Conservation (phyloP, 92 coral and sea anemone genomes). For the Bergia sp. region DNA sequence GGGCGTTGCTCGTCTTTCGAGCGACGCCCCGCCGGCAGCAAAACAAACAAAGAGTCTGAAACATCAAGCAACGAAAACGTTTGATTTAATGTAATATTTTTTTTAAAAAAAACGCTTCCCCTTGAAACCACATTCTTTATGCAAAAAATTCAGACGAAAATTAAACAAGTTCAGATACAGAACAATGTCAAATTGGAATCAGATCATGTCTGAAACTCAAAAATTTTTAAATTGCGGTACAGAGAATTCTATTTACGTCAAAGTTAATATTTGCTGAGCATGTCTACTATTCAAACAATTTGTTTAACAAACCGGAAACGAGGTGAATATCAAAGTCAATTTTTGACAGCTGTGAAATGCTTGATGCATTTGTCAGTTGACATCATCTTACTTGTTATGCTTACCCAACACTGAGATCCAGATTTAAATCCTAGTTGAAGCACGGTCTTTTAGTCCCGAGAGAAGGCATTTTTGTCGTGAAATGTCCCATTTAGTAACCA, state of each 20-base stretch:
- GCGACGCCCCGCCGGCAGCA: too few relatives aligned
- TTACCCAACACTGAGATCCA: background rate
- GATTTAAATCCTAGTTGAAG: background rate
- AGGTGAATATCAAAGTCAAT: background rate
- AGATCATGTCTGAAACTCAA: too few relatives aligned
- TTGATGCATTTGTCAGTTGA: conserved; percentile 17
- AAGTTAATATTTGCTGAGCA: conserved; percentile 24
- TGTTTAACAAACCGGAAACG: conserved; percentile 46
- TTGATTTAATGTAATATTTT: too few relatives aligned
- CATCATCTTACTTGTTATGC: conserved; percentile 8
- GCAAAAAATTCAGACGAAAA: too few relatives aligned
- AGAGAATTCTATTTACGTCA: background rate
- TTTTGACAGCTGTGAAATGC: conserved; percentile 19
- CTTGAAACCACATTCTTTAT: too few relatives aligned
- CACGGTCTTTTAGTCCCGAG: background rate
- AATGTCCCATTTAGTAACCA: background rate
- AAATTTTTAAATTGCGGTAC: too few relatives aligned
- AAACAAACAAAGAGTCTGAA: too few relatives aligned
- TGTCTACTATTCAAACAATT: conserved; percentile 17
- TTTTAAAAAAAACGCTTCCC: too few relatives aligned
- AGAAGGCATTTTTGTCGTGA: background rate
- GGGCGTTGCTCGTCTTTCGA: too few relatives aligned
- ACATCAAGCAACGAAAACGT: too few relatives aligned
- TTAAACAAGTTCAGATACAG: too few relatives aligned
- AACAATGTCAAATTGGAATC: too few relatives aligned